Percentiles rank a stretch among this genome's conserved stretches.
Evolutionary conservation across 2,113 vertebrate genomes (phyloP).

Genomic region (Sitta europaea): DNA sequence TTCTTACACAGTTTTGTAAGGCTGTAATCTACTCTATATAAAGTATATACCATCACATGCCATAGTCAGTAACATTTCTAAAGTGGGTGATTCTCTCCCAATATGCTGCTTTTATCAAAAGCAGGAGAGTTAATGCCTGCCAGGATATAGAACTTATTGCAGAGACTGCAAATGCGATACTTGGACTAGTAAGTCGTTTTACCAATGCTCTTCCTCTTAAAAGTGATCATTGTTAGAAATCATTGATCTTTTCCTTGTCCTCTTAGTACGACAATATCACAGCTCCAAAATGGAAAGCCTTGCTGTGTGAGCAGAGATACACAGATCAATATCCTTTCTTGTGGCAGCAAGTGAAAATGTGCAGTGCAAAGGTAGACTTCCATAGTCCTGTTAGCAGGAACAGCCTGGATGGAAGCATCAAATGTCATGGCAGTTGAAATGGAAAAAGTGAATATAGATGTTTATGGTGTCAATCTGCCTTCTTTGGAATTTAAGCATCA

Average conservation of each 20-base stretch:
- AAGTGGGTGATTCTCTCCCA: not conserved
- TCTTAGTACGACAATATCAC: constrained; percentile 27
- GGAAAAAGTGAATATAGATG: not conserved
- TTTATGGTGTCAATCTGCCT: not conserved
- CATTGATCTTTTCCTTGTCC: constrained; percentile 45
- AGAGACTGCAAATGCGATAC: not conserved
- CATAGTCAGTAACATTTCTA: not conserved
- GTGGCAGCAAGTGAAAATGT: constrained; percentile 46
- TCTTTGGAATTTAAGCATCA: not conserved
- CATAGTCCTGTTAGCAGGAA: not conserved
- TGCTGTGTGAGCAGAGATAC: constrained; percentile 45
- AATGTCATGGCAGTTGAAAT: not conserved
- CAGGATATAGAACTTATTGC: not conserved
- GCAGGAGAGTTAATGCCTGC: not conserved
- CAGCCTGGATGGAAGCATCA: not conserved
- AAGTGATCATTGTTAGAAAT: constrained; percentile 49
- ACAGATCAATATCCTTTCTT: constrained; percentile 53
- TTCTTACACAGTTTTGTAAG: not conserved
- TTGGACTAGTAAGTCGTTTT: constrained; percentile 27
- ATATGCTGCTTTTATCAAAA: not conserved
- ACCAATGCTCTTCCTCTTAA: not conserved
- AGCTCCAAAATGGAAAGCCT: constrained; percentile 47
- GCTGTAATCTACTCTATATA: not conserved
- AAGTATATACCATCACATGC: not conserved
- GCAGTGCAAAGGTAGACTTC: not conserved